Base-by-base conservation (phyloP, 37 sponge, comb jelly and placozoan genomes). In the Amphimedon queenslandica region DNA sequence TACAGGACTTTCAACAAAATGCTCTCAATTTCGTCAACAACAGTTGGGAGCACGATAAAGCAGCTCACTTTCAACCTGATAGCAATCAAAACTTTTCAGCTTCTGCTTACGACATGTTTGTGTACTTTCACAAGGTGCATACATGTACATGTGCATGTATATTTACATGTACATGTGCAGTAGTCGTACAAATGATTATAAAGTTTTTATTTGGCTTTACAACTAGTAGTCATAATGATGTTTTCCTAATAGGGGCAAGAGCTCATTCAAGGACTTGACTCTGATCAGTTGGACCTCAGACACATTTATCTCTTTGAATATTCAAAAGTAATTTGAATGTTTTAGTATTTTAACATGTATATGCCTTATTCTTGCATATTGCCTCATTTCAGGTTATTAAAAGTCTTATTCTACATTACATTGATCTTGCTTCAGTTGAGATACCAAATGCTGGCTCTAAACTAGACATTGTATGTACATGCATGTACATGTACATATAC, bases 11-110 rank as follows among this genome's bases (percentile, higher is more conserved):
- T 8, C 79, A 83, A 63, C 57, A 83, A 23, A 55, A 76, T 11
- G 69, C 69, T 13, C 34, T 77, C 51, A 47, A 28, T 4, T 87
- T 84, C 43, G 74, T 92, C n/a, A 65, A 79, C 69, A 87, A 87
- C 76, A 78, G 83, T 20, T 82, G 84, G 80, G 82, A 87, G 24
- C 73, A 69, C 32, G 93, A 92, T 77, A 87, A 78, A 23, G 41
- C 43, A 25, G 38, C 24, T 16, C 60, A 88, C 83, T 88, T 88
- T 82, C 83, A 82, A 27, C 32, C 64, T 35, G 70, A 77, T 58
- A 78, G 78, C 40, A 73, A 78, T 6, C 83, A 88, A 43, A 55
- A 56, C 23, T 71, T 69, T 0, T 67, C 77, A 27, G 74, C 80
- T 20, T 87, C 87, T 18, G 66, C 61, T 24, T 87, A 66, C 42